These are phyloP conservation scores for Lochmaea capreae DNA, from an alignment of 2,888 invertebrate genomes.

Conservation along the genomic window DNA sequence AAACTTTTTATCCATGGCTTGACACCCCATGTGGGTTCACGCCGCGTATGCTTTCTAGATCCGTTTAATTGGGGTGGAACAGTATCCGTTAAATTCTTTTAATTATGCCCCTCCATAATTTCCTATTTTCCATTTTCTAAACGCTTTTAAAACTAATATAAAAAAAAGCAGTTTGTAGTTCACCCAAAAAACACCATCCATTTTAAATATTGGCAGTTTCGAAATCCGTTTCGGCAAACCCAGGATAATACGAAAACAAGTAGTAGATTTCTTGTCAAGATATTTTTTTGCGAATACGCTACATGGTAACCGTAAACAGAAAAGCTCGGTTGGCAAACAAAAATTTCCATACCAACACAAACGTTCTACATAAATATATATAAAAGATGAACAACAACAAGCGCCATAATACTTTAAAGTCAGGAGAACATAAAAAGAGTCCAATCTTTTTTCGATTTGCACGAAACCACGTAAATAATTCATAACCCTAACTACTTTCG, in stretches of 20 bases:
- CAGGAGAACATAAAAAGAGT: constrained; percentile 21
- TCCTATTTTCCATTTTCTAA: too few species aligned
- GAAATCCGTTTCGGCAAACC: too few species aligned
- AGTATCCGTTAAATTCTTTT: too few species aligned
- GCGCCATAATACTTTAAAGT: constrained; percentile 19
- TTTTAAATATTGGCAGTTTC: neutral
- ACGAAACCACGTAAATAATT: constrained; percentile 34
- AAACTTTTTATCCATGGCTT: too few species aligned
- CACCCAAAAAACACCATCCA: too few species aligned
- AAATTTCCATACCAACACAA: constrained; percentile 22
- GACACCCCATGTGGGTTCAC: too few species aligned
- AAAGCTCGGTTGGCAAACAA: constrained; percentile 9
- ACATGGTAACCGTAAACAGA: constrained; percentile 2
- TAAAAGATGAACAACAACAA: constrained; percentile 17
- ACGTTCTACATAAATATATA: neutral
- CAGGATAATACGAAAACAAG: neutral
- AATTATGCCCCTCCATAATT: too few species aligned
- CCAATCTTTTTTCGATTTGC: constrained; percentile 38
- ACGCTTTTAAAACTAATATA: too few species aligned
- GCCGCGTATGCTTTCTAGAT: too few species aligned
- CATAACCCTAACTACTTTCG: constrained; percentile 37
- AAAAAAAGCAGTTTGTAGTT: too few species aligned
- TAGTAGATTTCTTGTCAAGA: neutral
- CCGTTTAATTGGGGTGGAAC: too few species aligned
- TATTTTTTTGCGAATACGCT: constrained; percentile 1